Base-by-base conservation (phyloP, 2,888 invertebrate genomes). In the Leucophenga maculata region DNA sequence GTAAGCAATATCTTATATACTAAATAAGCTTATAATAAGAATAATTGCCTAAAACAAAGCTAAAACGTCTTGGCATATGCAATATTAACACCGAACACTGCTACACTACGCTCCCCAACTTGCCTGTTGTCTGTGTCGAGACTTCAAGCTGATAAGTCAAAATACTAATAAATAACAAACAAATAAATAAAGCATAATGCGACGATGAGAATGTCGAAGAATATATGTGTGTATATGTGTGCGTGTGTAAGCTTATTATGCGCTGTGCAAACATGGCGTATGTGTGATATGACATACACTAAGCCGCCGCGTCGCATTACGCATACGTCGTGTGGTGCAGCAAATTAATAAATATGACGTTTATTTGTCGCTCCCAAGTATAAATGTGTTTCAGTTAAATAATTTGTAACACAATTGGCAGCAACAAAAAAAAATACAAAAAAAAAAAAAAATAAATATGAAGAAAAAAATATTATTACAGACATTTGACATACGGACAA, bases 21-120 rank as follows among this genome's bases (percentile, higher is more conserved):
- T 78, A 84, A 82, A 81, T 79, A 83, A 81, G 83, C 83, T 70
- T 75, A 75, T 84, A 84, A 83, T 82, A 84, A 82, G 79, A 77
- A 82, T 84, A 83, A 83, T 83, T 83, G 83, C 80, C 76, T 81
- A 2, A 4, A 59, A 60, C 59, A 31, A 11, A 67, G 20, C 50
- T 44, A 60, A 22, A 64, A 67, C 59, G 32, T 39, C 20, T 48
- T 6, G 13, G 16, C 54, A 26, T 39, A 31, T 39, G 18, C 60
- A 57, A 26, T 14, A 31, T 18, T 16, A 26, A n/a, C 26, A 32
- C 22, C 26, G 26, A 26, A 57, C n/a, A 18, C 32, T 13, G 18
- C 31, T 57, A 13, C 57, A 26, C 26, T 26, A 26, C 4, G 26
- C 26, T n/a, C n/a, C n/a, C n/a, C n/a, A 4, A 26, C 26, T 26